A percentile compares a stretch with the other conserved stretches of the same genome.
Conservation (phyloP, 2,888 invertebrate genomes). For the Sesia apiformis region DNA sequence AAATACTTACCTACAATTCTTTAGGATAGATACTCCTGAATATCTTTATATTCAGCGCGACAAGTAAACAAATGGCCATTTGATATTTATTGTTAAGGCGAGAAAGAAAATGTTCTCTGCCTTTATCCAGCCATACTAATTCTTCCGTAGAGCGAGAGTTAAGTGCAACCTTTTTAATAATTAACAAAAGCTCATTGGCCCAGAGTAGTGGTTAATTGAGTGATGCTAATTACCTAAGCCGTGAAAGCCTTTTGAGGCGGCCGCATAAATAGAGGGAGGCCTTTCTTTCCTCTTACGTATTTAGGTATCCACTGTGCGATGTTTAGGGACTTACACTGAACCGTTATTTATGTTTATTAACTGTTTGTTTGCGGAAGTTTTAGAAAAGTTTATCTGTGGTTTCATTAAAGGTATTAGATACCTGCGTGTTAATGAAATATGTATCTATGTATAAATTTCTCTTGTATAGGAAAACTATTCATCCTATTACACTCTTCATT, state of each 20-base stretch:
- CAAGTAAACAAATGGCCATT: too few relatives aligned
- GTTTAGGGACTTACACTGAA: constrained; percentile 33
- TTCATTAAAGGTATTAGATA: neutral
- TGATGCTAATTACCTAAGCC: constrained; percentile 70
- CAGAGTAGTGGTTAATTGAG: constrained; percentile 66
- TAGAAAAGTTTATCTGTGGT: neutral
- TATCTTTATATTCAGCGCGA: too few relatives aligned
- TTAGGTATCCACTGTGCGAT: constrained; percentile 12
- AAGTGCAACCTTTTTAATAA: constrained; percentile 72
- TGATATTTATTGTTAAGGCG: too few relatives aligned
- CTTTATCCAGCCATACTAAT: neutral
- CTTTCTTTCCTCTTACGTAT: constrained; percentile 37
- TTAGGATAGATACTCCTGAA: too few relatives aligned
- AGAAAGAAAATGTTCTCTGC: too few relatives aligned
- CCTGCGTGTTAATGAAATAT: neutral
- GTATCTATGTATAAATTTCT: neutral
- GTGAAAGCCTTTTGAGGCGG: constrained; percentile 58
- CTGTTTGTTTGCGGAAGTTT: constrained; percentile 11
- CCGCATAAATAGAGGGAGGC: constrained; percentile 46
- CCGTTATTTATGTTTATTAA: constrained; percentile 33
- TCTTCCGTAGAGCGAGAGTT: constrained; percentile 21
- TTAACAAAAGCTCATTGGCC: constrained; percentile 64
- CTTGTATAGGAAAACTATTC: too few relatives aligned
- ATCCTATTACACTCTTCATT: too few relatives aligned
- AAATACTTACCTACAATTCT: too few relatives aligned